These are phyloP conservation scores for Athene cunicularia DNA, from an alignment of 2,113 vertebrate genomes.

Conservation along the genomic window DNA sequence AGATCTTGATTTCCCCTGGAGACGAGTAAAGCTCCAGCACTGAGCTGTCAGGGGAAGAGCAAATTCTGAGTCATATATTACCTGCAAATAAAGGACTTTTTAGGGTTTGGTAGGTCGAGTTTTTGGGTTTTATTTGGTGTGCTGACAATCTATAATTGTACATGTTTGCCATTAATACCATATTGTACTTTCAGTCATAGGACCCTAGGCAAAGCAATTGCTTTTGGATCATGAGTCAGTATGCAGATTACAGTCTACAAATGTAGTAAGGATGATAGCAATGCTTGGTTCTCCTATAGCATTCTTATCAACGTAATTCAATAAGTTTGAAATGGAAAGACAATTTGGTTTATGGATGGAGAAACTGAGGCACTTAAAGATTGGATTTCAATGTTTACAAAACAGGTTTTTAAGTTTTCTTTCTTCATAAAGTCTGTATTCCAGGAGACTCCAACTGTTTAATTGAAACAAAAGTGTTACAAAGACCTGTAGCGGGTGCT, in stretches of 20 bases:
- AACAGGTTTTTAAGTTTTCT: background rate
- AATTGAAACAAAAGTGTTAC: background rate
- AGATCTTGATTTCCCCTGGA: slow-evolving; percentile 55
- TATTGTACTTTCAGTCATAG: background rate
- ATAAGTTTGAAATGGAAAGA: background rate
- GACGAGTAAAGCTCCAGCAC: slow-evolving; percentile 30
- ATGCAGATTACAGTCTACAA: background rate
- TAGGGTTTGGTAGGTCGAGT: background rate
- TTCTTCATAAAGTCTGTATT: background rate
- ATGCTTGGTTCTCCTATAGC: background rate
- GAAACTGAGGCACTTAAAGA: background rate
- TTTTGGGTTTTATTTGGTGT: background rate
- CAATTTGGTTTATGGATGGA: background rate
- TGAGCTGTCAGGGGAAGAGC: slow-evolving; percentile 12
- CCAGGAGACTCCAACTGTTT: background rate
- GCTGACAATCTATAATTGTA: background rate
- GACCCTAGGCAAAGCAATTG: background rate
- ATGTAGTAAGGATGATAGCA: background rate
- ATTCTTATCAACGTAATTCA: background rate
- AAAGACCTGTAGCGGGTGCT: accelerated
- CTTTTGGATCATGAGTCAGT: background rate
- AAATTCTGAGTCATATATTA: slow-evolving; percentile 50
- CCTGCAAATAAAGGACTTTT: background rate
- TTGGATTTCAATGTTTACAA: background rate
- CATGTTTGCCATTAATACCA: background rate